Conservation (phyloP, 2,888 invertebrate genomes). For the Aethes cnicana region DNA sequence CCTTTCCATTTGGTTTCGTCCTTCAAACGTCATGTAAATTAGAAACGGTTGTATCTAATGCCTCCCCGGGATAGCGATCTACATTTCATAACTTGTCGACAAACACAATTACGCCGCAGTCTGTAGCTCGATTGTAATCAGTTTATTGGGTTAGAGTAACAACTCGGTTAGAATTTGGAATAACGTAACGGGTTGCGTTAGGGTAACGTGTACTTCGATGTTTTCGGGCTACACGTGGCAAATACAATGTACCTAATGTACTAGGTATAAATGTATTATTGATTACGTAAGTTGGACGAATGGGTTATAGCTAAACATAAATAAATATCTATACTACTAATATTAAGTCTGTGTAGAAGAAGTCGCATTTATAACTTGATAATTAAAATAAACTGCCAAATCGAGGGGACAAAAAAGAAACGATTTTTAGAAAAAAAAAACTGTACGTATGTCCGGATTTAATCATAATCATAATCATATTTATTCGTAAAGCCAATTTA, state of each 20-base stretch:
- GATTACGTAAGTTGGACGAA: too few relatives aligned
- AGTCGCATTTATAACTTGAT: too few relatives aligned
- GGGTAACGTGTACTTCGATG: not conserved
- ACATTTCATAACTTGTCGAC: conserved; percentile 24
- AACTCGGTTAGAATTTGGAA: conserved; percentile 4
- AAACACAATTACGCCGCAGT: conserved; percentile 21
- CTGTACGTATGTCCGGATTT: too few relatives aligned
- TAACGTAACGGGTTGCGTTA: conserved; percentile 3
- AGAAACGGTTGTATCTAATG: not conserved
- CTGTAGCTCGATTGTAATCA: conserved; percentile 25
- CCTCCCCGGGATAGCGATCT: conserved; percentile 15
- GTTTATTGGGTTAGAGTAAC: conserved; percentile 22
- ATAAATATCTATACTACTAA: too few relatives aligned
- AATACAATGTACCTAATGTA: not conserved
- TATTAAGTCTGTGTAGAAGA: too few relatives aligned
- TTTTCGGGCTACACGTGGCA: not conserved
- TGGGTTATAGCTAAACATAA: too few relatives aligned
- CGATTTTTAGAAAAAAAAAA: too few relatives aligned
- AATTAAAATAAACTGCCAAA: too few relatives aligned
- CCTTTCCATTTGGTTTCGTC: conserved; percentile 11
- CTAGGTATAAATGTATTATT: too few relatives aligned
- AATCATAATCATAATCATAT: too few relatives aligned
- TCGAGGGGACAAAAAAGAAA: too few relatives aligned
- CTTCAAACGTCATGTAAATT: conserved; percentile 22
- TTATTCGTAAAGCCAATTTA: too few relatives aligned